Evolutionary conservation across 2,888 invertebrate genomes (phyloP).

Genomic region (Chymomyza caudatula): DNA sequence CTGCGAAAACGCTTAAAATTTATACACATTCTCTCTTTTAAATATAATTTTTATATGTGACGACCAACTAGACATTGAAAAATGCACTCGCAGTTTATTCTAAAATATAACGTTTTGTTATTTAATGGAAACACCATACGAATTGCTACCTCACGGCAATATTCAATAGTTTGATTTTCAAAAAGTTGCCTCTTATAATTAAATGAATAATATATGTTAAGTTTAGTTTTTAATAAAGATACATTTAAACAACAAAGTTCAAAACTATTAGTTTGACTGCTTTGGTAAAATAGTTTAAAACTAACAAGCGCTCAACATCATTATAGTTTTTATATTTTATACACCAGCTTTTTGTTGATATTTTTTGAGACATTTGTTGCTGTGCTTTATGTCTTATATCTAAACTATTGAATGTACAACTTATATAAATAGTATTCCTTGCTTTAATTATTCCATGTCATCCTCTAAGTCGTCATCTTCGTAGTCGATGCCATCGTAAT

Average conservation of each 20-base stretch:
- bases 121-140: neutral
- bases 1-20: neutral
- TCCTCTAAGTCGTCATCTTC: slow-evolving; percentile 72
- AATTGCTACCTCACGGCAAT: neutral
- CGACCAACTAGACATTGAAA: neutral
- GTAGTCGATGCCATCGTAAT: slow-evolving; percentile 66
- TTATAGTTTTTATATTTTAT: slow-evolving; percentile 24
- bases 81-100: neutral
- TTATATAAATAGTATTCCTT: slow-evolving; percentile 34
- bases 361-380: slow-evolving; percentile 20
- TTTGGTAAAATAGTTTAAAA: slow-evolving; percentile 38
- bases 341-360: too few species aligned
- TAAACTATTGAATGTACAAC: slow-evolving; percentile 21
- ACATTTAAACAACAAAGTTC: slow-evolving; percentile 8
- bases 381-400: slow-evolving; percentile 27
- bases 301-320: slow-evolving; percentile 13
- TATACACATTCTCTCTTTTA: neutral
- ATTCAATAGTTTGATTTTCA: slow-evolving; percentile 5
- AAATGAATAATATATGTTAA: slow-evolving; percentile 24
- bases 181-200: slow-evolving; percentile 34
- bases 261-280: neutral
- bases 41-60: neutral
- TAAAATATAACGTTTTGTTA: neutral
- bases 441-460: slow-evolving; percentile 52
- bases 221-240: neutral